Evolutionary conservation across 2,888 invertebrate species (phyloP), one percentile per base, ranked within the genome.

Genomic region (Nomada goodeniana): DNA sequence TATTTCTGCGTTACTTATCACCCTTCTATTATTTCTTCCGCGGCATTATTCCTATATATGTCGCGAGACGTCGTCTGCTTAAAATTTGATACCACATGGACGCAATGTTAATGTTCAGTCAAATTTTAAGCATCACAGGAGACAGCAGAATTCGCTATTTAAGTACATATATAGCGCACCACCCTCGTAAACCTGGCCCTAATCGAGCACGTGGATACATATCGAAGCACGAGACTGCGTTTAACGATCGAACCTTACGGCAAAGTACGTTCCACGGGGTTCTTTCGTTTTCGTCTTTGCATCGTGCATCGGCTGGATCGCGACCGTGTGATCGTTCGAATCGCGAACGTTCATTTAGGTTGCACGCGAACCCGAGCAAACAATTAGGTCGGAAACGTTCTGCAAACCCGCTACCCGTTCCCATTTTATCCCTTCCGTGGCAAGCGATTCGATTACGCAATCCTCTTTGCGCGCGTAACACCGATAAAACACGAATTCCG

Each of bases 371-470:
- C 18, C 20, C 42, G 64, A 80, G 72, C 67, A 63, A 80, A 68
- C n/a, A 67, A 72, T 80, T 79, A 71, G 55, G 71, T 80, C 65
- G 80, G 60, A 47, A 67, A 75, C 26, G 59, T 76, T 73, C 5
- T 18, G 52, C 59, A 36, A 36, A 52, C 13, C 44, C 11, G 36
- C 26, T 63, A 55, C 29, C 26, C 26, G 26, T 26, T 26, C 26
- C 26, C 26, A 26, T 26, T 26, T 26, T 26, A 26, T 26, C 26
- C 26, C 26, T 26, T 26, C 26, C 69, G 10, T 50, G 59, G 55
- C 23, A 36, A 60, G 70, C 59, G 29, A 20, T 59, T 36, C 18
- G 23, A 59, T 52, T 53, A 44, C 42, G 36, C 50, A 36, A 29
- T 60, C n/a, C 18, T 47, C 10, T 47, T 47, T 10, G 47, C 47